Evolutionary conservation across 2,797 vertebrate genomes (phyloP).

Genomic region (Amphiprion clarkii): DNA sequence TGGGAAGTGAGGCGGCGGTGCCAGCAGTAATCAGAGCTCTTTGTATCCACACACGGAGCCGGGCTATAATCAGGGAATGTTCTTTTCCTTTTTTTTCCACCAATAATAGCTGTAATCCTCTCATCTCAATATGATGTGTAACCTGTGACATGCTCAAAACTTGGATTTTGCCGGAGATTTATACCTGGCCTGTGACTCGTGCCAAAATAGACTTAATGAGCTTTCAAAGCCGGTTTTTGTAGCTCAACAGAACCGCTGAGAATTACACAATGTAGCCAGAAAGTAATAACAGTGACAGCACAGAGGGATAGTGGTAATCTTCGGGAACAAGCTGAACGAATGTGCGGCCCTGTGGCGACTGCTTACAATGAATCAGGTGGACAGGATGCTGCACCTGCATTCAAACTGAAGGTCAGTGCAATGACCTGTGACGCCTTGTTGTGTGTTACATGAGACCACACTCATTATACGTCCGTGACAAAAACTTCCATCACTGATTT

Average conservation of each 20-base stretch:
- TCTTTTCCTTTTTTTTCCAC: conserved; percentile 29
- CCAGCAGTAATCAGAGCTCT: conserved; percentile 76
- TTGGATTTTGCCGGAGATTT: conserved; percentile 37
- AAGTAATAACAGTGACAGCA: not conserved
- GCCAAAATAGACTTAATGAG: conserved; percentile 53
- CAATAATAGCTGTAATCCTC: conserved; percentile 68
- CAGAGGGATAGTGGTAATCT: conserved; percentile 5
- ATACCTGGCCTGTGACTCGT: conserved; percentile 44
- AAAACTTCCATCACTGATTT: too few species aligned
- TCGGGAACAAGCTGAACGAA: not conserved
- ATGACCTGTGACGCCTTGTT: not conserved
- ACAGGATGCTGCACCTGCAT: conserved; percentile 1
- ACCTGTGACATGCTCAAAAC: conserved; percentile 46
- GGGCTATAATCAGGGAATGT: conserved; percentile 57
- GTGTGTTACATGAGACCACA: not conserved
- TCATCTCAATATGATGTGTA: conserved; percentile 56
- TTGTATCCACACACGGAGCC: conserved; percentile 70
- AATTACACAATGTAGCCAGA: not conserved
- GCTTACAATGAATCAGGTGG: not conserved
- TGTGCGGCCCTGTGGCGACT: not conserved
- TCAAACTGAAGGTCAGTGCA: too few species aligned
- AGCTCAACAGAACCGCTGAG: not conserved
- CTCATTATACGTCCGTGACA: too few species aligned
- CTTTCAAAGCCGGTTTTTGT: conserved; percentile 36
- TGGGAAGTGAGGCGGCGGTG: conserved; percentile 61